phyloP scores from a whole-genome alignment of 2,113 vertebrate genomes.

The Ailuropoda melanoleuca region DNA sequence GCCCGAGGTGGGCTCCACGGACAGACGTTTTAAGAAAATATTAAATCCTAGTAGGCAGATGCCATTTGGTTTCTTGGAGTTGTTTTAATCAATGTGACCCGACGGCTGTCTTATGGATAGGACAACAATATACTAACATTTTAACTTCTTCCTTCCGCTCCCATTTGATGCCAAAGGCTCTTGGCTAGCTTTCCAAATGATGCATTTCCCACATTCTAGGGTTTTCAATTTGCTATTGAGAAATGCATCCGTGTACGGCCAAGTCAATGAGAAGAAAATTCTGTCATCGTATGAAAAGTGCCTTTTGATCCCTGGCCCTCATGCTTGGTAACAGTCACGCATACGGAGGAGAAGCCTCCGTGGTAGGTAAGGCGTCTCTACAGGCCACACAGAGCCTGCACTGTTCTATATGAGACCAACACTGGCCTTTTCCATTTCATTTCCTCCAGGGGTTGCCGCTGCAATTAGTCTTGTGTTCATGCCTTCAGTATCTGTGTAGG shows the following conservation, averaged over 20 bases:
- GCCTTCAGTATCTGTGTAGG: constrained; percentile 30
- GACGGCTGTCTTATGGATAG: not conserved
- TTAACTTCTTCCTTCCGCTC: not conserved
- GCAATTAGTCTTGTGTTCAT: not conserved
- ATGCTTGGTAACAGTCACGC: not conserved
- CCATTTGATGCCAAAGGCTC: not conserved
- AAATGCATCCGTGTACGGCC: not conserved
- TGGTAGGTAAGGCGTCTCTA: not conserved
- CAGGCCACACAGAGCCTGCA: not conserved
- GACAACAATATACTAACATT: not conserved
- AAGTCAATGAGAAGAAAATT: not conserved
- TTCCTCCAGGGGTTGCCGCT: not conserved
- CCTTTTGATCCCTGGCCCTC: not conserved
- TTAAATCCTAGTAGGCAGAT: not conserved
- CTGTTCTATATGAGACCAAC: too few species aligned
- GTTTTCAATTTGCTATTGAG: not conserved
- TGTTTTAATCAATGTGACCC: not conserved
- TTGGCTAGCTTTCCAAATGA: not conserved
- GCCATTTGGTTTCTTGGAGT: not conserved
- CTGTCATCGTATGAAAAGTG: not conserved
- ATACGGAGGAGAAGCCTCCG: not conserved
- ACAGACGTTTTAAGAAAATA: not conserved
- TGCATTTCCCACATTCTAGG: not conserved
- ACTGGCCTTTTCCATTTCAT: not conserved
- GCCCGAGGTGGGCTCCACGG: not conserved